These are phyloP conservation scores for Palloptera scutellata DNA, from an alignment of 2,888 invertebrate species.

Conservation along the genomic window DNA sequence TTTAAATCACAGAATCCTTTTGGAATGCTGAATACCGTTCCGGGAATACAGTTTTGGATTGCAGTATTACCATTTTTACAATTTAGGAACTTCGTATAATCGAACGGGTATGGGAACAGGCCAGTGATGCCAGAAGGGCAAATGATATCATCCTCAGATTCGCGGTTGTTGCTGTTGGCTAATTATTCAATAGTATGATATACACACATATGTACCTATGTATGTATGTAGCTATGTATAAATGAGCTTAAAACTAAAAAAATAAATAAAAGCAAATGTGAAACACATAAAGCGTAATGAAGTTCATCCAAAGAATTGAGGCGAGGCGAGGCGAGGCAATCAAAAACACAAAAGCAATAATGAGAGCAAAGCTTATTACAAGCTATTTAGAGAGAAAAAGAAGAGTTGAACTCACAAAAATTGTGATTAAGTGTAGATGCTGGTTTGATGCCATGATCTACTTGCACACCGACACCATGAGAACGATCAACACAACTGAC, in stretches of 20 bases:
- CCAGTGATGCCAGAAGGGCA: slow-evolving; percentile 68
- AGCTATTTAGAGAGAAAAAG: not conserved
- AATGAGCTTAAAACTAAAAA: too few species aligned
- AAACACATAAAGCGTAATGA: too few species aligned
- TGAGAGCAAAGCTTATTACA: not conserved
- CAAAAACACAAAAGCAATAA: not conserved
- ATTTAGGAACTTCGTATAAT: slow-evolving; percentile 72
- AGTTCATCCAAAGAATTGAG: too few species aligned
- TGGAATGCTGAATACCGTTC: slow-evolving; percentile 70
- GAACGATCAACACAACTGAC: slow-evolving; percentile 20
- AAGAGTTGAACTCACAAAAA: not conserved
- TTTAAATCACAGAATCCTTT: slow-evolving; percentile 68
- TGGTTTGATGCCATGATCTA: not conserved
- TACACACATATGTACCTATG: not conserved
- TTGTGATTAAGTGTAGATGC: slow-evolving; percentile 4
- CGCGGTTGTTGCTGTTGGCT: not conserved
- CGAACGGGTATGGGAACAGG: slow-evolving; percentile 69
- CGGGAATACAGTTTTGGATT: slow-evolving; percentile 71
- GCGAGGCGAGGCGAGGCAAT: not conserved
- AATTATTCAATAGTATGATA: not conserved
- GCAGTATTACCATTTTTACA: slow-evolving; percentile 72
- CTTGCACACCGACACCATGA: slow-evolving; percentile 1
- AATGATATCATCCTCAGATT: slow-evolving; percentile 38
- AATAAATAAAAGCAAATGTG: too few species aligned
- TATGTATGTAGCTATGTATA: too few species aligned